Base-by-base conservation (phyloP, 2,888 invertebrate genomes). In the Blera fallax region DNA sequence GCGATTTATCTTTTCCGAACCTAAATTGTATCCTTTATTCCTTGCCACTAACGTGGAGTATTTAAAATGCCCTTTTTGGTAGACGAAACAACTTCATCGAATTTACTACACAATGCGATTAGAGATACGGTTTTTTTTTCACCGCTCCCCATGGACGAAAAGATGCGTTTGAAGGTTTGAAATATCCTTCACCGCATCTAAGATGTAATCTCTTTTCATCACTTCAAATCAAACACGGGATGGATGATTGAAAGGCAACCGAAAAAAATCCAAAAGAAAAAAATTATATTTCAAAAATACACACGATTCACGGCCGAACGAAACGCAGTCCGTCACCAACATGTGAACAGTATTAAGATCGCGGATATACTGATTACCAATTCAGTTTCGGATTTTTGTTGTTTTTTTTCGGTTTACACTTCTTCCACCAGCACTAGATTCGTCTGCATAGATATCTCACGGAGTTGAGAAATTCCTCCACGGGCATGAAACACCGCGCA, bases 321-420 rank as follows among this genome's bases (percentile, higher is more conserved):
- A 87, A 87, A 88, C 87, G 87, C 87, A 87, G 88, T 90, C 89
- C 90, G 90, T 87, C 87, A 88, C 88, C 88, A 88, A 88, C 90
- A 89, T 90, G 89, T 90, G 90, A 88, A 90, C 89, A 88, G 90
- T 89, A 89, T 89, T 89, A 88, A 89, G 87, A 89, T 89, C 90
- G 90, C 89, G 89, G 89, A 89, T 90, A 89, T 89, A 90, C 87
- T 88, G 85, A 87, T 82, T 81, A 76, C 62, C 87, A 85, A 82
- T 70, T 81, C 72, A 64, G 81, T 73, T 81, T 77, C 65, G 85
- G 85, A 69, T 85, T 85, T 81, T 85, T 85, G 85, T 85, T 85
- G 81, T 54, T 85, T 80, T 85, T 81, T 76, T 85, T 65, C 62
- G 60, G 18, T 52, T 69, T 65, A 60, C 67, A 78, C 52, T 65